phyloP scores from a whole-genome alignment of 2,113 vertebrate species.

The Speoplatyrhinus poulsoni region DNA sequence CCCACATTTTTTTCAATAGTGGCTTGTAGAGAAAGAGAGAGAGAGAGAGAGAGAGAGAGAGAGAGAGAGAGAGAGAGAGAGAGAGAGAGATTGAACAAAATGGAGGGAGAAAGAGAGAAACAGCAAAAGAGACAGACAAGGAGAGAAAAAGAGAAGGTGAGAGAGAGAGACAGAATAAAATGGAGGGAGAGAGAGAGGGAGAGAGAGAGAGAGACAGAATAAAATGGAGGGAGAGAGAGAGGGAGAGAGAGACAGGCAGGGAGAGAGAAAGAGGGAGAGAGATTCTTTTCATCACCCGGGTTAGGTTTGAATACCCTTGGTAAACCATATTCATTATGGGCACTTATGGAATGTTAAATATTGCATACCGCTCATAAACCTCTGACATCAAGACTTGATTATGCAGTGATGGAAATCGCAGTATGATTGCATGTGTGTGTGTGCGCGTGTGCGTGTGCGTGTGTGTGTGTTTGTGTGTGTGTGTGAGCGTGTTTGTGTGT shows the following conservation, averaged over 20 bases:
- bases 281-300: conserved; percentile 10
- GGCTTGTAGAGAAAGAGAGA: no score
- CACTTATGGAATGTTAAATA: conserved; percentile 35
- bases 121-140: no score
- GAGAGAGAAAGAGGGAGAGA: not conserved
- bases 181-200: no score
- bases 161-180: no score
- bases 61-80: no score
- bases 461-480: not conserved
- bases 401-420: conserved; percentile 30
- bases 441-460: conserved; percentile 7
- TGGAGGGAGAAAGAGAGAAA: no score
- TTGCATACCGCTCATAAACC: conserved; percentile 22
- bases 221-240: conserved; percentile 16
- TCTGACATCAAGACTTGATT: conserved; percentile 25
- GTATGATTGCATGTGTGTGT: conserved; percentile 6
- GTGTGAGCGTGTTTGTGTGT: not conserved
- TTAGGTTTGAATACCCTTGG: conserved; percentile 29
- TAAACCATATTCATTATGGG: conserved; percentile 27
- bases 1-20: no score
- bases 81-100: no score
- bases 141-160: no score
- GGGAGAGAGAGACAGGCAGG: conserved; percentile 4
- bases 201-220: no score
- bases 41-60: no score